Evolutionary conservation across 2,797 vertebrate species (phyloP), one percentile per base, ranked within the genome.

Genomic region (Parauchenoglanis punctatus): DNA sequence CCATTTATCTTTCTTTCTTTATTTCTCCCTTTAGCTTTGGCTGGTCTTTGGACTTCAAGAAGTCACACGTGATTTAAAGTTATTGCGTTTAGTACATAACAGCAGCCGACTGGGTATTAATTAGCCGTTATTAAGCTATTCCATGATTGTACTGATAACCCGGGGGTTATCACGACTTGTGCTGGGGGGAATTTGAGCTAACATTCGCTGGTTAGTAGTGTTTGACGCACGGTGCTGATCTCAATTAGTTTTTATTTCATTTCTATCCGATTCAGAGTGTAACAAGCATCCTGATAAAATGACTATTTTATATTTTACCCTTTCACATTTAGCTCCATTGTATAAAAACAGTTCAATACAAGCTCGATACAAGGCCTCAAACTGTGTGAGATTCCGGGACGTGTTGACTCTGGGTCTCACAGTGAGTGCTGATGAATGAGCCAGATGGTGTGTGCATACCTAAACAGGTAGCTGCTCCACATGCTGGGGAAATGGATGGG

Each of bases 401-500:
- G 46, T 65, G 88, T 81, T 88, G 83, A 85, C 25, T 88, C 49
- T 18, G 75, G 72, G 75, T 85, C 76, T 92, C 84, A 92, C 91
- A 86, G 89, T 89, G 89, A 93, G 89, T 75, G 85, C 90, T 87
- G 89, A 88, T 87, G 87, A 90, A 82, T 91, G 90, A 83, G 83
- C 83, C 88, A 92, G 91, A 92, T 91, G 92, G 91, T 87, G 87
- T 89, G 81, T 89, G 92, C 89, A 93, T 91, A 92, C 87, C 86
- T 85, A 90, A 92, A 84, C 89, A 91, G 89, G 83, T 87, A 85
- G 46, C 85, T 81, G 86, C 87, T 86, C 84, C 80, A 81, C 87
- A 88, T 89, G 91, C 91, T 87, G 85, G 61, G 89, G 87, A 94
- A 95, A 95, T 93, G 93, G 94, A 94, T 95, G 92, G 92, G 91